These are phyloP conservation scores for Plebejus argus DNA, from an alignment of 2,888 invertebrate genomes.

Conservation along the genomic window DNA sequence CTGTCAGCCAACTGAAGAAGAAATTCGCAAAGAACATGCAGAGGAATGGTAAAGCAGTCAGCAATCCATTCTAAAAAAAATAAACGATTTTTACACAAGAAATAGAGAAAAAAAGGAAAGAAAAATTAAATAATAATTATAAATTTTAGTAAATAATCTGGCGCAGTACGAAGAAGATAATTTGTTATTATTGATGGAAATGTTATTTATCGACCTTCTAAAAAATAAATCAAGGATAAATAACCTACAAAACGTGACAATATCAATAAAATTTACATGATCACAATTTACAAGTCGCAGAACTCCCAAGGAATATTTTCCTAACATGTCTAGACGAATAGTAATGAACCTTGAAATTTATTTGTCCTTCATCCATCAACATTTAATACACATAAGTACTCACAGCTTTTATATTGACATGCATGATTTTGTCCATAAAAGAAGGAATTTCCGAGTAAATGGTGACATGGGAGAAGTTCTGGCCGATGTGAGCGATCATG, in stretches of 20 bases:
- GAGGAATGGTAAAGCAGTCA: slow-evolving; percentile 87
- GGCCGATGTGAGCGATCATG: slow-evolving; percentile 14
- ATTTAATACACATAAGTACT: not conserved
- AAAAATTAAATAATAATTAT: not conserved
- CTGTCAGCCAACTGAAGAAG: slow-evolving; percentile 84
- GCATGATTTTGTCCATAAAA: slow-evolving; percentile 28
- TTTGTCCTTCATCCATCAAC: no score
- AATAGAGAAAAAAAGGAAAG: not conserved
- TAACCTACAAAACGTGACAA: no score
- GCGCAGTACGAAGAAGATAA: not conserved
- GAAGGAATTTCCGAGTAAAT: slow-evolving; percentile 21
- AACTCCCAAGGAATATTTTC: not conserved
- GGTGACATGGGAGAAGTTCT: slow-evolving; percentile 10
- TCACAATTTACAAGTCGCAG: not conserved
- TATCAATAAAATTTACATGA: no score
- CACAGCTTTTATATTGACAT: slow-evolving; percentile 13
- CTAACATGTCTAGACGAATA: no score
- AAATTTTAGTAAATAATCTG: not conserved
- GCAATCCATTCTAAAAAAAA: slow-evolving; percentile 78
- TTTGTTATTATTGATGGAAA: not conserved
- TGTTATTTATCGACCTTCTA: not conserved
- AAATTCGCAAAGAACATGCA: slow-evolving; percentile 86
- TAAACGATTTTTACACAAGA: not conserved
- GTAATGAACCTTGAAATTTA: no score
- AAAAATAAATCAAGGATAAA: not conserved